A percentile compares a stretch with the other conserved stretches of the same genome.
These are phyloP conservation scores for Falco biarmicus DNA, from an alignment of 2,797 vertebrate genomes.

Conservation along the genomic window DNA sequence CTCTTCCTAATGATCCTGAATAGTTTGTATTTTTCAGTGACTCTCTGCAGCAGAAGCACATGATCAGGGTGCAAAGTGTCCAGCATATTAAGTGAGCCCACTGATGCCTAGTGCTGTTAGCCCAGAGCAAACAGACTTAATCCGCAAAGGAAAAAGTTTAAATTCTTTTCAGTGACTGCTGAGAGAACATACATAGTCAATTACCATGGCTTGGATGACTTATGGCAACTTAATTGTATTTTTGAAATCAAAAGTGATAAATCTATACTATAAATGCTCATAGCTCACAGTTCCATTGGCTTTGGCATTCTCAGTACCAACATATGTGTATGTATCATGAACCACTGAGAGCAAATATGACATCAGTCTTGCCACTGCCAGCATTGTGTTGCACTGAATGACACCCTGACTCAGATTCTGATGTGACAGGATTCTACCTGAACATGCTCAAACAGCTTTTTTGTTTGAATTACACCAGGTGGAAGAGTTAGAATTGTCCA, in stretches of 20 bases:
- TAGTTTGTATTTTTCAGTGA: neutral
- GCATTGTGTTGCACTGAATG: neutral
- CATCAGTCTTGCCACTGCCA: neutral
- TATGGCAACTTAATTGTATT: neutral
- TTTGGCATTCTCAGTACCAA: constrained; percentile 12
- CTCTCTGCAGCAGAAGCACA: neutral
- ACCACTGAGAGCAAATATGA: neutral
- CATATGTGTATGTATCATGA: neutral
- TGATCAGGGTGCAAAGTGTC: neutral
- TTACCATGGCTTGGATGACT: neutral
- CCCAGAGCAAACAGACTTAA: neutral
- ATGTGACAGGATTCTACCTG: neutral
- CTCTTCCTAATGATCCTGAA: neutral
- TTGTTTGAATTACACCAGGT: neutral
- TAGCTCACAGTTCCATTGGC: neutral
- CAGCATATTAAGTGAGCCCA: neutral
- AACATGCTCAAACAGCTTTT: neutral
- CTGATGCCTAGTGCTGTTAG: neutral
- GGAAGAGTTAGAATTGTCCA: neutral
- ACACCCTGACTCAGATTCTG: neutral
- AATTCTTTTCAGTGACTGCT: neutral
- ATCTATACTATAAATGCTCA: neutral
- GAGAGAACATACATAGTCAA: neutral
- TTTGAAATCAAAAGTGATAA: neutral
- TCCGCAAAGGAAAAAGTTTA: neutral